These are phyloP conservation scores for Tetranychus truncatus DNA, from an alignment of 2,888 invertebrate genomes.

Conservation along the genomic window DNA sequence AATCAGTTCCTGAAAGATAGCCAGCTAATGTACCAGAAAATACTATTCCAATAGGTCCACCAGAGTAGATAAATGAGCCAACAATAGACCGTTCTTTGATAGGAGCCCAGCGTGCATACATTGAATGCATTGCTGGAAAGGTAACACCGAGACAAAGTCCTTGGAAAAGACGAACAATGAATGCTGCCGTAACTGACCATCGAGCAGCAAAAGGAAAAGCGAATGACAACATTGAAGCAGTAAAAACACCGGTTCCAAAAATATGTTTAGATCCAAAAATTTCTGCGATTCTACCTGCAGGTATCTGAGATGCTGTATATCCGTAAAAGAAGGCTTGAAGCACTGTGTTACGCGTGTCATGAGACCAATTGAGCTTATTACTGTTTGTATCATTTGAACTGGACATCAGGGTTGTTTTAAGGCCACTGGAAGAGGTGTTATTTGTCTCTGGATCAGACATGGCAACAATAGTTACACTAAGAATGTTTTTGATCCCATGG, in stretches of 20 bases:
- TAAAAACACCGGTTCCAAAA: neutral
- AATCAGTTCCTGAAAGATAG: neutral
- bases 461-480: conserved; percentile 3
- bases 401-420: neutral
- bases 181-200: neutral
- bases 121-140: neutral
- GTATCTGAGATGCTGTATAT: neutral
- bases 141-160: neutral
- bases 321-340: conserved; percentile 7
- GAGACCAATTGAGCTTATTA: neutral
- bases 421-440: neutral
- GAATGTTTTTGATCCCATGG: neutral
- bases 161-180: neutral
- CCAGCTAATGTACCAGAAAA: neutral
- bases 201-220: conserved; percentile 1
- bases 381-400: neutral
- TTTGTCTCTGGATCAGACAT: neutral
- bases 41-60: conserved; percentile 8
- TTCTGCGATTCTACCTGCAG: neutral
- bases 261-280: conserved; percentile 4
- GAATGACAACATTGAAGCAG: neutral
- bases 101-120: neutral
- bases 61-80: neutral
- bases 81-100: neutral
- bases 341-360: neutral